Evolutionary conservation across 2,888 invertebrate species (phyloP).

Genomic region (Abscondita cerata): DNA sequence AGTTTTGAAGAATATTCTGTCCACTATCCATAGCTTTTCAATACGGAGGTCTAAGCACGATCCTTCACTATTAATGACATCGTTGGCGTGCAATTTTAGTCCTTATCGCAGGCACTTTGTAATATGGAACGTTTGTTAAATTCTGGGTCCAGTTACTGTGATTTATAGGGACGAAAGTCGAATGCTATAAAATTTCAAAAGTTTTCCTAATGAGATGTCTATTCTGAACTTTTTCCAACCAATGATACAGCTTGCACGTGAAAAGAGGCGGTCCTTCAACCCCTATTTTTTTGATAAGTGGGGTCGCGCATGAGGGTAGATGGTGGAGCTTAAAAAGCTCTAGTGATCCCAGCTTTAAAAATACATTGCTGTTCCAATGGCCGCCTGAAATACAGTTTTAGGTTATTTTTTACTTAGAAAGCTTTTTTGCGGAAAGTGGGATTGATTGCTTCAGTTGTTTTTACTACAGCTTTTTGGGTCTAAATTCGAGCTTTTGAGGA

Average conservation of each 20-base stretch:
- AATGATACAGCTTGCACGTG: slow-evolving; percentile 50
- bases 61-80: slow-evolving; percentile 54
- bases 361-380: slow-evolving; percentile 59
- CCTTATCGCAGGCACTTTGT: slow-evolving; percentile 44
- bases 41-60: slow-evolving; percentile 45
- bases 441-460: slow-evolving; percentile 51
- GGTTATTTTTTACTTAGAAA: slow-evolving; percentile 49
- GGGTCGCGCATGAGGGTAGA: slow-evolving; percentile 43
- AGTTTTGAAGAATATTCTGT: slow-evolving; percentile 52
- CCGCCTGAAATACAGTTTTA: slow-evolving; percentile 58
- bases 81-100: slow-evolving; percentile 45
- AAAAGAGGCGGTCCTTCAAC: slow-evolving; percentile 42
- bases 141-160: slow-evolving; percentile 45
- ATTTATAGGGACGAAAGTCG: slow-evolving; percentile 58
- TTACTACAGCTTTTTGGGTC: slow-evolving; percentile 54
- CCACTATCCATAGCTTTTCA: slow-evolving; percentile 41
- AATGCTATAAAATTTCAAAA: slow-evolving; percentile 56
- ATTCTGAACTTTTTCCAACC: slow-evolving; percentile 58
- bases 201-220: slow-evolving; percentile 60
- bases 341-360: slow-evolving; percentile 58
- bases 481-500: slow-evolving; percentile 53
- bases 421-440: slow-evolving; percentile 54
- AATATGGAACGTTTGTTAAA: slow-evolving; percentile 38
- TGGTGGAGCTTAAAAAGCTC: slow-evolving; percentile 52
- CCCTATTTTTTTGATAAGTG: slow-evolving; percentile 53